Evolutionary conservation across 2,797 vertebrate genomes (phyloP).

Genomic region (Gadopsis bispinosus): DNA sequence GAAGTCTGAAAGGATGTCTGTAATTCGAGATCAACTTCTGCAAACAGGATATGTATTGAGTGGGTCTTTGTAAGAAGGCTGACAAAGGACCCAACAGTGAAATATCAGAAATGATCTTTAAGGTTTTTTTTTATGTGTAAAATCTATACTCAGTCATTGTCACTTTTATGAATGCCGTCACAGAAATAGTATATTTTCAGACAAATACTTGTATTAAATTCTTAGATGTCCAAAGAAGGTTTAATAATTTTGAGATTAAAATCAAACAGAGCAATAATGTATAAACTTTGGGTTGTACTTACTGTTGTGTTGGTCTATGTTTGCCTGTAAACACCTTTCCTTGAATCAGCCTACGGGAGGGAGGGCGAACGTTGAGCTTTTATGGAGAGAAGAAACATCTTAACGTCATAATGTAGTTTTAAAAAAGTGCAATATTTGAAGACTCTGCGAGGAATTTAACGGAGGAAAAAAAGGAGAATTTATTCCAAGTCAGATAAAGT

Average conservation of each 20-base stretch:
- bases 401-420: neutral
- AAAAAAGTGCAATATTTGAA: neutral
- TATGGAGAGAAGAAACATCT: neutral
- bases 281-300: neutral
- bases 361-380: neutral
- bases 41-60: conserved; percentile 43
- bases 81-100: conserved; percentile 28
- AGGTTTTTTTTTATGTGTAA: conserved; percentile 6
- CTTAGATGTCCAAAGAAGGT: neutral
- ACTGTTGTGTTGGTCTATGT: neutral
- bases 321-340: neutral
- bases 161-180: neutral
- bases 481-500: neutral
- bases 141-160: neutral
- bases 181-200: neutral
- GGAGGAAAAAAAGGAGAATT: neutral
- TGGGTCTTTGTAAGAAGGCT: conserved; percentile 15
- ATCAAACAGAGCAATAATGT: neutral
- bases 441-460: neutral
- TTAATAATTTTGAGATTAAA: neutral
- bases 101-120: conserved; percentile 1
- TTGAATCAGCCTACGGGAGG: neutral
- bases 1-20: conserved; percentile 52
- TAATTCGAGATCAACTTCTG: conserved; percentile 49
- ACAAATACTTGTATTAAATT: neutral